These are phyloP conservation scores for Drosophila nr. medialis DNA, from an alignment of 2,888 invertebrate species.

Conservation along the genomic window DNA sequence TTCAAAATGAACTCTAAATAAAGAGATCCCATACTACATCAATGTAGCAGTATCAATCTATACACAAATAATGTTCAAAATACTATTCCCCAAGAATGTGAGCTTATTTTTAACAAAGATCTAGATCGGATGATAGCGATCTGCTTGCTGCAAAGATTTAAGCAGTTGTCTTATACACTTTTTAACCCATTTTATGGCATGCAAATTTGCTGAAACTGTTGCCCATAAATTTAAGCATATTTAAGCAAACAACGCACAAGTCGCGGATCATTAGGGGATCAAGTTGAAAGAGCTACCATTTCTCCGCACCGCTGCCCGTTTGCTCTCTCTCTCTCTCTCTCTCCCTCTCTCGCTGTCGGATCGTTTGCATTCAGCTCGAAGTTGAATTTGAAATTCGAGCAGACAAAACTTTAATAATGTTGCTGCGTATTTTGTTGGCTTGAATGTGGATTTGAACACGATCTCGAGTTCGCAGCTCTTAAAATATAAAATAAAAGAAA, in stretches of 20 bases:
- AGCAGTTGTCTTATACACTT: constrained; percentile 4
- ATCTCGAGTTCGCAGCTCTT: constrained; percentile 42
- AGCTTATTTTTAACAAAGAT: no score
- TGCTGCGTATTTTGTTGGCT: constrained; percentile 51
- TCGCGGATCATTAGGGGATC: constrained; percentile 53
- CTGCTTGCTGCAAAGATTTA: not conserved
- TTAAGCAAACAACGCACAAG: constrained; percentile 69
- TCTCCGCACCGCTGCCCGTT: constrained; percentile 8
- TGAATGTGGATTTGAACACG: not conserved
- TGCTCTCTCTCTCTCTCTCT: not conserved
- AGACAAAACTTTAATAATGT: constrained; percentile 40
- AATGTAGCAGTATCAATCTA: not conserved
- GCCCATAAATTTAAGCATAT: constrained; percentile 75
- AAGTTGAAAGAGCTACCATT: constrained; percentile 47
- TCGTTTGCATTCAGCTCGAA: constrained; percentile 41
- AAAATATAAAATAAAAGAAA: constrained; percentile 68
- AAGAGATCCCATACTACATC: not conserved
- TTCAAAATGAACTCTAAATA: not conserved
- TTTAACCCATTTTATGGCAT: constrained; percentile 50
- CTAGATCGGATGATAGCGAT: no score
- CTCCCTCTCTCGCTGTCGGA: not conserved
- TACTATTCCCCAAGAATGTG: not conserved
- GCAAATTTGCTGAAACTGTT: constrained; percentile 49
- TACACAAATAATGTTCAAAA: not conserved
- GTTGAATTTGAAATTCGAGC: constrained; percentile 32